A percentile compares a stretch with the other conserved stretches of the same genome.
These are phyloP conservation scores for Lordiphosa clarofinis DNA, from an alignment of 1,140 invertebrate species.

Conservation along the genomic window DNA sequence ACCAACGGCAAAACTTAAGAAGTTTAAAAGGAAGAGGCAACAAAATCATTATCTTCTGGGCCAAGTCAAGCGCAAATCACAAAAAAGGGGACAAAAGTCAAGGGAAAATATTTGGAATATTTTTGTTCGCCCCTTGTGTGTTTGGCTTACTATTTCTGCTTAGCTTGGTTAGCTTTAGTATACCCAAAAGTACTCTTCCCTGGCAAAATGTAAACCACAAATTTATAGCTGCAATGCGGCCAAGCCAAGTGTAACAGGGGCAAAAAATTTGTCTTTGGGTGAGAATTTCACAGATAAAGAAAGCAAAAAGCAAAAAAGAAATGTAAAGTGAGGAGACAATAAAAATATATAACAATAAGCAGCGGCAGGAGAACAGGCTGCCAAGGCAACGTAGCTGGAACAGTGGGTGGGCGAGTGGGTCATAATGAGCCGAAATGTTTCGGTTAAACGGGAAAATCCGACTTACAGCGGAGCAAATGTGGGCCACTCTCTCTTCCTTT, in stretches of 20 bases:
- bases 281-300: constrained; percentile 28
- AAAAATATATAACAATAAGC: constrained; percentile 71
- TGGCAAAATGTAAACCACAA: constrained; percentile 67
- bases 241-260: constrained; percentile 48
- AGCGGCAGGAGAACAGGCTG: constrained; percentile 25
- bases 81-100: no score
- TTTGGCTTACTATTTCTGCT: no score
- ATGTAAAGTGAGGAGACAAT: constrained; percentile 61
- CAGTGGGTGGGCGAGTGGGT: constrained; percentile 1
- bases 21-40: no score
- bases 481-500: constrained; percentile 44
- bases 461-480: constrained; percentile 59
- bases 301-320: constrained; percentile 16
- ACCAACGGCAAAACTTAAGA: constrained; percentile 4
- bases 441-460: constrained; percentile 45
- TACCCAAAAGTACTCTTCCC: constrained; percentile 58
- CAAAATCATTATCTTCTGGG: no score
- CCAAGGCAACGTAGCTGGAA: constrained; percentile 36
- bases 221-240: constrained; percentile 75
- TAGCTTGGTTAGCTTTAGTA: background rate
- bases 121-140: no score
- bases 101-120: no score
- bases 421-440: constrained; percentile 36
- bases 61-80: no score
- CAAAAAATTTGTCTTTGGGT: constrained; percentile 29